phyloP scores from a whole-genome alignment of 2,797 vertebrate genomes.

The Falco concolor region DNA sequence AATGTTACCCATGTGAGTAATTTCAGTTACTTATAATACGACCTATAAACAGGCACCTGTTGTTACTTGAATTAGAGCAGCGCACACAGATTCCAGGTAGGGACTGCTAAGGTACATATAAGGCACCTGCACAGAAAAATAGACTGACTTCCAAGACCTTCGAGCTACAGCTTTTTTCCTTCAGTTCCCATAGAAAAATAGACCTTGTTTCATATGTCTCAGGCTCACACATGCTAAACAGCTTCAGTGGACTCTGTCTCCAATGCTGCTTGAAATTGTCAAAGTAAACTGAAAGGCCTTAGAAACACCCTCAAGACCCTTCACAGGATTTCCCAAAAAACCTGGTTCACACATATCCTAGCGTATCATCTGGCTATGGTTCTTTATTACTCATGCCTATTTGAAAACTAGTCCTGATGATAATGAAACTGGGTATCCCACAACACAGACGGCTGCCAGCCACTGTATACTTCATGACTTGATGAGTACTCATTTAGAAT shows the following conservation, averaged over 20 bases:
- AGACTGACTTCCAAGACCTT: background rate
- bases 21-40: background rate
- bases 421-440: background rate
- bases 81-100: background rate
- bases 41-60: background rate
- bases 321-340: background rate
- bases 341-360: background rate
- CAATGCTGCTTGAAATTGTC: background rate
- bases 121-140: background rate
- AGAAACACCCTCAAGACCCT: background rate
- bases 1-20: background rate
- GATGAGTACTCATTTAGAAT: background rate
- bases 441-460: background rate
- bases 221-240: background rate
- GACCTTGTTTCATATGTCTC: background rate
- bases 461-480: background rate
- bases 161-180: background rate
- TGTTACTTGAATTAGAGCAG: background rate
- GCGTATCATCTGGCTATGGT: background rate
- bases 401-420: background rate
- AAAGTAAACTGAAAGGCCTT: background rate
- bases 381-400: background rate
- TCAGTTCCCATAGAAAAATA: background rate
- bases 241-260: background rate
- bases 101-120: accelerated